phyloP scores from a whole-genome alignment of 2,797 vertebrate species.

The Typhlichthys eigenmanni region DNA sequence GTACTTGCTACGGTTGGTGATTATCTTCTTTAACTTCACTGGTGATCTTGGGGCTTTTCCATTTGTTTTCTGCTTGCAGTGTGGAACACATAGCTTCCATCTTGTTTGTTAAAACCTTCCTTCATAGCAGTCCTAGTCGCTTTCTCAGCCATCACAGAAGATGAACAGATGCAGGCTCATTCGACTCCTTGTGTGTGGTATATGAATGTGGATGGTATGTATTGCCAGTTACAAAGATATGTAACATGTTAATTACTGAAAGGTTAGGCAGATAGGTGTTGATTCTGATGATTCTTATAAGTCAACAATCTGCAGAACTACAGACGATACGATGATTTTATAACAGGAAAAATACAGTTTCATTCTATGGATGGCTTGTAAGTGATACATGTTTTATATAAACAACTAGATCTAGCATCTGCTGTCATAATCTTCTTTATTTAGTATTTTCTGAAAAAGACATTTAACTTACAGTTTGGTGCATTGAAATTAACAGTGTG shows the following conservation, averaged over 20 bases:
- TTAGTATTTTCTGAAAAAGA: too few species aligned
- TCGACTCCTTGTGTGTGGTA: conserved; percentile 64
- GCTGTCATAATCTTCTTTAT: too few species aligned
- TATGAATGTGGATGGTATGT: conserved; percentile 69
- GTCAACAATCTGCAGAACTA: too few species aligned
- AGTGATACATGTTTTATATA: too few species aligned
- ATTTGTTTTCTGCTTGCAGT: not conserved
- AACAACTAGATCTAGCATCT: too few species aligned
- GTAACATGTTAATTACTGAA: not conserved
- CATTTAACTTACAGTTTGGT: too few species aligned
- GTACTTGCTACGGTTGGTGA: conserved; percentile 2
- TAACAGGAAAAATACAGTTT: too few species aligned
- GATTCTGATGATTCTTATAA: too few species aligned
- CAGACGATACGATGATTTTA: too few species aligned
- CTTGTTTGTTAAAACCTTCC: conserved; percentile 10
- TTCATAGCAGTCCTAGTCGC: not conserved
- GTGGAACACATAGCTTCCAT: not conserved
- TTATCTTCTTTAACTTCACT: conserved; percentile 4
- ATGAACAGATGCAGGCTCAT: conserved; percentile 13
- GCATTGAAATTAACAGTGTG: too few species aligned
- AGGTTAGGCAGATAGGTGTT: too few species aligned
- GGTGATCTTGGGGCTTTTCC: conserved; percentile 1
- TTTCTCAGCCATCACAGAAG: conserved; percentile 65
- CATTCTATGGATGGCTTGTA: too few species aligned
- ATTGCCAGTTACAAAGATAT: conserved; percentile 41